phyloP scores from a whole-genome alignment of 2,113 vertebrate species.

The Symphodus melops region DNA sequence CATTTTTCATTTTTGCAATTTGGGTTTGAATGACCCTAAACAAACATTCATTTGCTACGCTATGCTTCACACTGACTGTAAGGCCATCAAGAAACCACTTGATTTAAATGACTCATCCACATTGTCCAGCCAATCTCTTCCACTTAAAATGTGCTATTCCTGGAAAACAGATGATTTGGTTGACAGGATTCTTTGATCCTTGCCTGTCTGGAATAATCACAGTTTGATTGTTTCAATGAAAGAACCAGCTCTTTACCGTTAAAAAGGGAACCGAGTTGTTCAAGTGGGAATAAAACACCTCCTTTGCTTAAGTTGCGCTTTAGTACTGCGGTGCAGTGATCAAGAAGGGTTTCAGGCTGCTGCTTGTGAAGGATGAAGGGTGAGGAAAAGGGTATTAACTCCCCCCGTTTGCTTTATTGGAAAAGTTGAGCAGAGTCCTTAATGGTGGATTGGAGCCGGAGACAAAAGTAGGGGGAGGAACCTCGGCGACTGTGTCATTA shows the following conservation, averaged over 20 bases:
- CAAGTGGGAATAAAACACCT: background rate
- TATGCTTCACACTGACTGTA: background rate
- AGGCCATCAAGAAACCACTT: background rate
- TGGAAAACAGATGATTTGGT: background rate
- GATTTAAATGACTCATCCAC: background rate
- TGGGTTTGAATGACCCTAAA: background rate
- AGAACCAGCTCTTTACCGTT: conserved; percentile 11
- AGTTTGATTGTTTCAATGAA: conserved; percentile 12
- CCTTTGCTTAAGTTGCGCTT: conserved; percentile 37
- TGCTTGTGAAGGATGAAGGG: conserved; percentile 37
- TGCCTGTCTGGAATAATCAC: conserved; percentile 11
- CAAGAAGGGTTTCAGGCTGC: conserved; percentile 44
- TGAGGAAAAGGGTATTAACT: conserved; percentile 65
- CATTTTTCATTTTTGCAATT: background rate
- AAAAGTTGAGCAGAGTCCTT: conserved; percentile 65
- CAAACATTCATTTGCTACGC: background rate
- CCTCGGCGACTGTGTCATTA: conserved; percentile 69
- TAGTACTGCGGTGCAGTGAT: conserved; percentile 29
- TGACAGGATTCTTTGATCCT: background rate
- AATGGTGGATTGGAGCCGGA: conserved; percentile 45
- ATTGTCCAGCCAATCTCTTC: background rate
- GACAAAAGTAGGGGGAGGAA: conserved; percentile 59
- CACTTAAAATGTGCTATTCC: background rate
- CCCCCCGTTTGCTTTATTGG: conserved; percentile 58
- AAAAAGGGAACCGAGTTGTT: conserved; percentile 6